These are phyloP conservation scores for Rhabdornis inornatus DNA, from an alignment of 2,113 vertebrate species.

Conservation along the genomic window DNA sequence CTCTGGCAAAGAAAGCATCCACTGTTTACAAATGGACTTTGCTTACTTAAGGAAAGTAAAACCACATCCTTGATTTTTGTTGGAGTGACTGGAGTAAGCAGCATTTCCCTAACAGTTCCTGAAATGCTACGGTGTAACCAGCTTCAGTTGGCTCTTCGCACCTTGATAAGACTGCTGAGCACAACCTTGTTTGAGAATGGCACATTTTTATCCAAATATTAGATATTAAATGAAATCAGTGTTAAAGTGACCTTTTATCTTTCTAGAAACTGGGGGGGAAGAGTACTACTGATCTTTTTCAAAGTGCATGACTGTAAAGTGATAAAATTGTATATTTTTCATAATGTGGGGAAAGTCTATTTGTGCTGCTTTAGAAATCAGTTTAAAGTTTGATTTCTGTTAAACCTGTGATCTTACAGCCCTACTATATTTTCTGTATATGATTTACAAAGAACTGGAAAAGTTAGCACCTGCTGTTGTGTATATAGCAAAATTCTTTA, in stretches of 20 bases:
- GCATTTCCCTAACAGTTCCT: background rate
- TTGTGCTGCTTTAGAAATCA: slow-evolving; percentile 74
- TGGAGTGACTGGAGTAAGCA: background rate
- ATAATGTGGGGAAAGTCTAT: slow-evolving; percentile 64
- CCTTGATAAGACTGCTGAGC: slow-evolving; percentile 54
- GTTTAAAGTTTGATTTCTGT: slow-evolving; percentile 60
- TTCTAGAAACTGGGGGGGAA: slow-evolving; percentile 68
- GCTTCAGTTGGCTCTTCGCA: slow-evolving; percentile 2
- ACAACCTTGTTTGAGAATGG: slow-evolving; percentile 53
- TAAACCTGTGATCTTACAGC: slow-evolving; percentile 61
- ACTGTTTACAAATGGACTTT: background rate
- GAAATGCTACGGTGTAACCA: background rate
- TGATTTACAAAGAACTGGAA: slow-evolving; percentile 53
- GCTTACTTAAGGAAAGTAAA: background rate
- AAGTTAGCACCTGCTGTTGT: slow-evolving; percentile 51
- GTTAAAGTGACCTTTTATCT: slow-evolving; percentile 81
- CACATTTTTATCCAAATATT: slow-evolving; percentile 67
- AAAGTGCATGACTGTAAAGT: slow-evolving; percentile 71
- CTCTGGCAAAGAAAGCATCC: background rate
- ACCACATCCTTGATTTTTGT: background rate
- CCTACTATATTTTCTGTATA: slow-evolving; percentile 39
- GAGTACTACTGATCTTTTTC: slow-evolving; percentile 77
- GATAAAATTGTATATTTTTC: slow-evolving; percentile 77
- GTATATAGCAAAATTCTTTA: slow-evolving; percentile 59
- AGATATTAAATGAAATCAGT: slow-evolving; percentile 62